Percentiles rank a stretch among this genome's conserved stretches.
Conservation (phyloP, 2,113 vertebrate genomes). For the Electrona antarctica region DNA sequence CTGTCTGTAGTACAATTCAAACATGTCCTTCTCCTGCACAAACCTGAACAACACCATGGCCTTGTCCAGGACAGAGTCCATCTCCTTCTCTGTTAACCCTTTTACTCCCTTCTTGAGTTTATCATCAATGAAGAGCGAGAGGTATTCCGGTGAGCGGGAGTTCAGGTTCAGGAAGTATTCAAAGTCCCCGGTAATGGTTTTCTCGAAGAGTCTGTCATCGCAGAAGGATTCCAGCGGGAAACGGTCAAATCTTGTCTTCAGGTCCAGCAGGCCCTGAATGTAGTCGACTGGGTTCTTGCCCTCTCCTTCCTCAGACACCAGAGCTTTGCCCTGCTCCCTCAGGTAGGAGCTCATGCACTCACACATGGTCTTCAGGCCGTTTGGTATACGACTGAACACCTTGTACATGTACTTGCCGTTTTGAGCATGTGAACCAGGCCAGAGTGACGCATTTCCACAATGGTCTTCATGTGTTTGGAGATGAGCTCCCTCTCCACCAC, state of each 20-base stretch:
- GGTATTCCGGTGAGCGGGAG: slow-evolving; percentile 96
- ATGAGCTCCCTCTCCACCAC: slow-evolving; percentile 97
- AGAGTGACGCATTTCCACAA: slow-evolving; percentile 99
- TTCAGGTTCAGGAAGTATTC: slow-evolving; percentile 99
- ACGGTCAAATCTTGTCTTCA: slow-evolving; percentile 95
- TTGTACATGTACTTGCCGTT: slow-evolving; percentile 99
- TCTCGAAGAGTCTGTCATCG: slow-evolving; percentile 96
- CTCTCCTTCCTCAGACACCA: slow-evolving; percentile 97
- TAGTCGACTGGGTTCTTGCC: slow-evolving; percentile 98
- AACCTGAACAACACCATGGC: slow-evolving; percentile 98
- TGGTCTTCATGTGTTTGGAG: slow-evolving; percentile 99
- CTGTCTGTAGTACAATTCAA: slow-evolving; percentile 96
- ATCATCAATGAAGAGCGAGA: slow-evolving; percentile 99
- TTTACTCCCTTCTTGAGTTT: too few relatives aligned
- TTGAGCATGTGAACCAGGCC: slow-evolving; percentile 97
- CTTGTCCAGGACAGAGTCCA: slow-evolving; percentile 98
- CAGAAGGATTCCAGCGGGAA: slow-evolving; percentile 96
- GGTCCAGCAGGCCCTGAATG: slow-evolving; percentile 94
- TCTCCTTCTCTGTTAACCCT: slow-evolving; percentile 98
- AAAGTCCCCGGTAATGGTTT: slow-evolving; percentile 97
- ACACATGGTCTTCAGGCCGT: slow-evolving; percentile 98
- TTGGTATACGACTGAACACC: slow-evolving; percentile 94
- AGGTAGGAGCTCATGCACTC: slow-evolving; percentile 98
- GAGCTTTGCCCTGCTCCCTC: slow-evolving; percentile 95
- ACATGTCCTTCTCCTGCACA: slow-evolving; percentile 99